phyloP scores from a whole-genome alignment of 2,797 vertebrate genomes.

The Hyperoplus lanceolatus region DNA sequence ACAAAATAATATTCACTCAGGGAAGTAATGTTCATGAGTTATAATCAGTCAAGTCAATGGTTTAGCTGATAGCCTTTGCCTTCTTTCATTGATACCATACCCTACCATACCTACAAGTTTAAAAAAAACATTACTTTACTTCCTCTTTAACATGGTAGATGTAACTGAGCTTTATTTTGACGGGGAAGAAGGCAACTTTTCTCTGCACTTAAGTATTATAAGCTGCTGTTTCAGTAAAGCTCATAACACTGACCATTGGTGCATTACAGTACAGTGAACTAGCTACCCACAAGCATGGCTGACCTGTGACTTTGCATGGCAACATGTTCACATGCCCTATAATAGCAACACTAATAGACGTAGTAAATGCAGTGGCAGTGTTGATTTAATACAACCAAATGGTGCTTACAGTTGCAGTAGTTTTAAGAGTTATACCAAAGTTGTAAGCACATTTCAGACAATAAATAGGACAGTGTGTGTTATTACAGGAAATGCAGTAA shows the following conservation, averaged over 20 bases:
- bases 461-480: not conserved
- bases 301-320: not conserved
- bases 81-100: not conserved
- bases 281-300: not conserved
- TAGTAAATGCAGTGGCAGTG: not conserved
- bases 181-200: not conserved
- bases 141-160: not conserved
- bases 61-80: not conserved
- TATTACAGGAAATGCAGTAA: constrained; percentile 11
- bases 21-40: not conserved
- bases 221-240: not conserved
- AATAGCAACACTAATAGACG: not conserved
- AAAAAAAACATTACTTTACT: not conserved
- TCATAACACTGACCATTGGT: not conserved
- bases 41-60: not conserved
- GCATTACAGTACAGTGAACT: not conserved
- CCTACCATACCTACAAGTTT: too few relatives aligned
- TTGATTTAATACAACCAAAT: not conserved
- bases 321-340: not conserved
- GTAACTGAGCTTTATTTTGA: not conserved
- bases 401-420: constrained; percentile 2
- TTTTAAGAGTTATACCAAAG: not conserved
- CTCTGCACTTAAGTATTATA: not conserved
- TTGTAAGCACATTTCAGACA: too few relatives aligned
- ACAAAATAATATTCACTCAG: not conserved